Conservation (phyloP, 1,140 invertebrate genomes). For the Drosophila orena region DNA sequence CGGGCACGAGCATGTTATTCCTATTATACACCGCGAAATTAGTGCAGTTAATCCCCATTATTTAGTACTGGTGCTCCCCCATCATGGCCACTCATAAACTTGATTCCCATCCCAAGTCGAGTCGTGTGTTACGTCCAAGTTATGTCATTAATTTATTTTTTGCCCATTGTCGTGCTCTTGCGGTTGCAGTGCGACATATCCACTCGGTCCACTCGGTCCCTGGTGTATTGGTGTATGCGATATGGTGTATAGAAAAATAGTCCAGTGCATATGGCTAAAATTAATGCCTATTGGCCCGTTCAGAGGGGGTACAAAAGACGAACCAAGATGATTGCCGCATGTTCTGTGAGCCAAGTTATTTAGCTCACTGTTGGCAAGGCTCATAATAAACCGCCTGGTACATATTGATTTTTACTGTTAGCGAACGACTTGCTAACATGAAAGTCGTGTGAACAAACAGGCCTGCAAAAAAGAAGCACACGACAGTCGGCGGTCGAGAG, state of each 20-base stretch:
- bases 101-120: slow-evolving; percentile 42
- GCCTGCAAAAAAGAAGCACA: slow-evolving; percentile 33
- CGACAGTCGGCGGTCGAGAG: slow-evolving; percentile 8
- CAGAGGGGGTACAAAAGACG: slow-evolving; percentile 9
- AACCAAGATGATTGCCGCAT: slow-evolving; percentile 72
- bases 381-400: slow-evolving; percentile 72
- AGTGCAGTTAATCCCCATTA: slow-evolving; percentile 50
- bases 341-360: slow-evolving; percentile 71
- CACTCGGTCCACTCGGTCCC: slow-evolving; percentile 48
- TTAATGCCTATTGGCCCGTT: slow-evolving; percentile 78
- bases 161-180: slow-evolving; percentile 63
- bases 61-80: slow-evolving; percentile 13
- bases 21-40: slow-evolving; percentile 69
- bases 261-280: slow-evolving; percentile 75
- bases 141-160: slow-evolving; percentile 79
- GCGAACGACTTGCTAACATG: slow-evolving; percentile 75
- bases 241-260: slow-evolving; percentile 21
- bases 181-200: slow-evolving; percentile 67
- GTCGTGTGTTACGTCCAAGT: slow-evolving; percentile 69
- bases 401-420: slow-evolving; percentile 83
- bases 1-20: slow-evolving; percentile 71
- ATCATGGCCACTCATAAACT: slow-evolving; percentile 53
- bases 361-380: slow-evolving; percentile 56
- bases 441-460: slow-evolving; percentile 79
- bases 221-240: slow-evolving; percentile 40